phyloP scores from a whole-genome alignment of 2,113 vertebrate species.

The Percina caprodes region DNA sequence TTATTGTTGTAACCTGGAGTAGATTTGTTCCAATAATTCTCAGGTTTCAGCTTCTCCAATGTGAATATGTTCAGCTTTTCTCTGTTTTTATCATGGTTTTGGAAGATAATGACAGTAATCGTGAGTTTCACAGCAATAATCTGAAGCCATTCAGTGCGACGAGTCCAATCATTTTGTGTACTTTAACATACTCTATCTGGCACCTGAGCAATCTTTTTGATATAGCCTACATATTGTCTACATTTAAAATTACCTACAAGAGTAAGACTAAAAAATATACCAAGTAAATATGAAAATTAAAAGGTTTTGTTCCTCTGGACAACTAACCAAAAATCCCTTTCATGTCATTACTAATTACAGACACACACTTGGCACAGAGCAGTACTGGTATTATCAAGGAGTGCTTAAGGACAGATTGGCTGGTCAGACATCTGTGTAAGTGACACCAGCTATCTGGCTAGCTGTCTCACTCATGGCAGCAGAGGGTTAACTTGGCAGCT shows the following conservation, averaged over 20 bases:
- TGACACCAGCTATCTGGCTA: slow-evolving; percentile 55
- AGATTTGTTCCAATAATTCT: not conserved
- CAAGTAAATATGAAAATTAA: slow-evolving; percentile 9
- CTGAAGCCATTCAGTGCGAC: slow-evolving; percentile 3
- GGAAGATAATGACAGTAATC: no score
- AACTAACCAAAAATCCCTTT: not conserved
- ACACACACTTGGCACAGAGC: slow-evolving; percentile 41
- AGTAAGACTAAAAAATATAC: not conserved
- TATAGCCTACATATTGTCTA: not conserved
- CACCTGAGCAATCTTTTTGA: not conserved
- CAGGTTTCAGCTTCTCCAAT: not conserved
- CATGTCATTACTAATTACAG: slow-evolving; percentile 26
- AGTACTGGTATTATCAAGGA: slow-evolving; percentile 31
- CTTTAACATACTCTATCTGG: not conserved
- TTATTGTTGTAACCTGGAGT: not conserved
- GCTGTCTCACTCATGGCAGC: slow-evolving; percentile 56
- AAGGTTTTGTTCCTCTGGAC: slow-evolving; percentile 13
- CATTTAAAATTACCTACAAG: slow-evolving; percentile 11
- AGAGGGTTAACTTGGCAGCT: slow-evolving; percentile 74
- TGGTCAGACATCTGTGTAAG: slow-evolving; percentile 60
- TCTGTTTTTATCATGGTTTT: not conserved
- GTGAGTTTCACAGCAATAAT: not conserved
- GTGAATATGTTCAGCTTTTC: not conserved
- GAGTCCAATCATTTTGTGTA: not conserved
- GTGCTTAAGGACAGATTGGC: slow-evolving; percentile 52